Evolutionary conservation across 1,140 invertebrate genomes (phyloP), one percentile per base, ranked within the genome.

Genomic region (Temnothorax curvispinosus): DNA sequence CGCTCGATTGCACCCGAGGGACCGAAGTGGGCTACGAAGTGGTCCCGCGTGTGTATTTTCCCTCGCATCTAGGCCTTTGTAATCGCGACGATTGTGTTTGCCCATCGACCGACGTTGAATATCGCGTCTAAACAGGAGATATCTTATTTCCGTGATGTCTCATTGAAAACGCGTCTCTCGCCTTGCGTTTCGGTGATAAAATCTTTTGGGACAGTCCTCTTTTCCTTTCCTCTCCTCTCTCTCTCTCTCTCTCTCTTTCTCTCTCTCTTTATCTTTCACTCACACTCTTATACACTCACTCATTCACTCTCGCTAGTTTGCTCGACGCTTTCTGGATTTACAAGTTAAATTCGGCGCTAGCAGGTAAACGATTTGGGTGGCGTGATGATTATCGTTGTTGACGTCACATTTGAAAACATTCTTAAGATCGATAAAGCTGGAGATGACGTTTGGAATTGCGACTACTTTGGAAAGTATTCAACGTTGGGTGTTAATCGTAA

Each of bases 61-160:
- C 86, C 89, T 76, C 87, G 81, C 41, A 76, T 67, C 67, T 77
- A 62, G 69, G 85, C 88, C 87, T 92, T 86, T 85, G 91, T 93
- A 92, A 90, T 87, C 85, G 92, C 88, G 87, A 87, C 80, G 92
- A 93, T 93, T 93, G 93, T 94, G 85, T 90, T 88, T 87, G 87
- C 60, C 44, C 78, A 71, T 86, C 62, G 87, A 71, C 69, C 32
- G 21, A 72, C n/a, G 67, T 50, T 64, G 89, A 90, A 87, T 84
- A 84, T 90, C 85, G 62, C 75, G 56, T 90, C 85, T 90, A 90
- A 90, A 90, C 88, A 88, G 81, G 81, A 88, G 89, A 91, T 90
- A 90, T 91, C 89, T 91, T 91, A 91, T 91, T 91, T 90, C 89
- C 86, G 75, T 62, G 86, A 87, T 81, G 74, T 71, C 32, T 85